A percentile compares a stretch with the other conserved stretches of the same genome.
Evolutionary conservation across 1,140 invertebrate species (phyloP).

Genomic region (Brachionus sp.): DNA sequence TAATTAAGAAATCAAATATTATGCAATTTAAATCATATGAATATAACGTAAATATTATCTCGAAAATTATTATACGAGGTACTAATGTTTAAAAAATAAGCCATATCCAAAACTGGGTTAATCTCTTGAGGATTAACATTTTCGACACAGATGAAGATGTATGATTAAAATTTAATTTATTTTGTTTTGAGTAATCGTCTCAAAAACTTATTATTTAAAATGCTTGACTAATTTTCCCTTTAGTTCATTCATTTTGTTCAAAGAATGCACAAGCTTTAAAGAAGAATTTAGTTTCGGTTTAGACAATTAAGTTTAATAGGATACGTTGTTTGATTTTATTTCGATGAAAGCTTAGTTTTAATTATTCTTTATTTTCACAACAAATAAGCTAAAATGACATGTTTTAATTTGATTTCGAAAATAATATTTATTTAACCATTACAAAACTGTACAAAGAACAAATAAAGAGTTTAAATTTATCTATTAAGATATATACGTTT

Average conservation of each 20-base stretch:
- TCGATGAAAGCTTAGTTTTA: too few relatives aligned
- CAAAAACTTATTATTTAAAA: not conserved
- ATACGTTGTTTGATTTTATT: not conserved
- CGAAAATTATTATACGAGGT: not conserved
- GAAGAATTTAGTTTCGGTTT: not conserved
- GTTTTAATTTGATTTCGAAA: too few relatives aligned
- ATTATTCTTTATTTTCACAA: too few relatives aligned
- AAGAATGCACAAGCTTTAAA: not conserved
- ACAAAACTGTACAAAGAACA: too few relatives aligned
- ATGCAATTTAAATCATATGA: not conserved
- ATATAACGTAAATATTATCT: not conserved
- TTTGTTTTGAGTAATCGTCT: constrained; percentile 10
- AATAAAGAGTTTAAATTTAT: too few relatives aligned
- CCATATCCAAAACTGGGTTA: not conserved
- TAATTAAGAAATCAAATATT: not conserved
- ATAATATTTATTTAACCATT: too few relatives aligned
- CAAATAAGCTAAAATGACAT: too few relatives aligned
- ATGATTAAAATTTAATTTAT: constrained; percentile 18
- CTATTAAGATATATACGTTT: too few relatives aligned
- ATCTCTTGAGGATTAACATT: constrained; percentile 31
- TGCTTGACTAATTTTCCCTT: constrained; percentile 17
- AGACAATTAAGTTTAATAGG: not conserved
- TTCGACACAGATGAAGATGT: not conserved
- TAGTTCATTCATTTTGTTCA: not conserved
- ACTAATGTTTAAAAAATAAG: not conserved